phyloP scores from a whole-genome alignment of 2,888 invertebrate genomes.

The Caenorhabditis angaria region DNA sequence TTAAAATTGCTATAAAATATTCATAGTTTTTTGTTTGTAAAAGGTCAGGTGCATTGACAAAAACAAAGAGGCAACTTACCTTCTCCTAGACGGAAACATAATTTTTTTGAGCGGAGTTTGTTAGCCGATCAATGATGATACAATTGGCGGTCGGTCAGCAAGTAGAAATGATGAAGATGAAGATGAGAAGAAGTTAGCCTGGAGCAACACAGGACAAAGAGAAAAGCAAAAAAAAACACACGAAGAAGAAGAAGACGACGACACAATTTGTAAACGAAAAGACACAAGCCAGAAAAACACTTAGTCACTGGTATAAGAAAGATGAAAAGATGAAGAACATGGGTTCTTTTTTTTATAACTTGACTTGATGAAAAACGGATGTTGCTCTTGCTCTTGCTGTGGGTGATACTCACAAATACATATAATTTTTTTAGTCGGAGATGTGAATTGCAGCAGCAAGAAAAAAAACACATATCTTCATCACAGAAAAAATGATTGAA shows the following conservation, averaged over 20 bases:
- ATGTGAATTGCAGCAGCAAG: too few species aligned
- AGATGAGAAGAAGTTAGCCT: constrained; percentile 1
- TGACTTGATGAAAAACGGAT: not conserved
- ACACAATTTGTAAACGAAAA: not conserved
- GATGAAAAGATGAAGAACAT: not conserved
- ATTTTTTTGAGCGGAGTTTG: not conserved
- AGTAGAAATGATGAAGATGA: constrained; percentile 9
- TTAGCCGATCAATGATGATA: constrained; percentile 40
- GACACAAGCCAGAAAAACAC: not conserved
- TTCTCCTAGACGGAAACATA: constrained; percentile 29
- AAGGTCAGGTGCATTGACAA: constrained; percentile 1
- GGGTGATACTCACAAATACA: too few species aligned
- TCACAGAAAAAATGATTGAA: not conserved
- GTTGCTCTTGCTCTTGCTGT: too few species aligned
- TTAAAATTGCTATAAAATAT: not conserved
- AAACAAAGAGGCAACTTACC: constrained; percentile 25
- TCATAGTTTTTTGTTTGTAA: not conserved
- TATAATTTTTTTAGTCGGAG: too few species aligned
- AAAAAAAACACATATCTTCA: not conserved
- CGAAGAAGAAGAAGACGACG: too few species aligned
- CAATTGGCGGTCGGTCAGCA: constrained; percentile 27
- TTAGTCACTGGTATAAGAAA: not conserved
- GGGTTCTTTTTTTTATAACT: not conserved
- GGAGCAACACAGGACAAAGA: too few species aligned
- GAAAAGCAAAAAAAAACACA: not conserved